These are phyloP conservation scores for Drosophila sp. DNA, from an alignment of 1,140 invertebrate species.

Conservation along the genomic window DNA sequence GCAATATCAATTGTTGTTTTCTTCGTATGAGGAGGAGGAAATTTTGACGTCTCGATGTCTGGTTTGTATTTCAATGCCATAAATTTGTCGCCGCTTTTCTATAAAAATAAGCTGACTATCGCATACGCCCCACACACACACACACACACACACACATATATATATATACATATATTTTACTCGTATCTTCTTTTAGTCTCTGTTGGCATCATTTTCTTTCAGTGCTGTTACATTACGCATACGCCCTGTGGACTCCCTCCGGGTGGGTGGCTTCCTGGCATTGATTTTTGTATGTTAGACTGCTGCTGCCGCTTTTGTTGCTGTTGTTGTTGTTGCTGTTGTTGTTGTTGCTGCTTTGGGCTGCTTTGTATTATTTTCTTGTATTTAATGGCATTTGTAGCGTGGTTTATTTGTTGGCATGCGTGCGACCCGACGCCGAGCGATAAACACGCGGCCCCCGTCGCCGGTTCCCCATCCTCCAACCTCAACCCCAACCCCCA, in stretches of 20 bases:
- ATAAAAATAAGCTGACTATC: constrained; percentile 45
- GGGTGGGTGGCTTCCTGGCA: constrained; percentile 70
- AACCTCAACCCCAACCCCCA: background rate
- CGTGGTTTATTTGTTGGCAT: constrained; percentile 79
- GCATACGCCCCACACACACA: constrained; percentile 1
- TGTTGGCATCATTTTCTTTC: constrained; percentile 34
- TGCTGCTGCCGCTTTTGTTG: constrained; percentile 42
- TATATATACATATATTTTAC: background rate
- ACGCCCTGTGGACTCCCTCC: constrained; percentile 52
- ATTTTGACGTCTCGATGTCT: constrained; percentile 77
- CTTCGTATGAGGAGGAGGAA: constrained; percentile 1
- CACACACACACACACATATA: constrained; percentile 10
- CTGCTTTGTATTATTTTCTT: constrained; percentile 66
- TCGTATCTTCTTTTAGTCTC: constrained; percentile 4
- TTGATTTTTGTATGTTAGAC: constrained; percentile 73
- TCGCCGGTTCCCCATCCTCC: constrained; percentile 31
- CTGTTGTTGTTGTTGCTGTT: constrained; percentile 31
- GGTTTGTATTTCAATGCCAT: constrained; percentile 78
- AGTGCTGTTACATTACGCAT: constrained; percentile 66
- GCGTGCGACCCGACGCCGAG: constrained; percentile 64
- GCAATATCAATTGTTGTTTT: background rate
- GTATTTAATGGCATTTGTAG: constrained; percentile 82
- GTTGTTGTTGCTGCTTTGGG: constrained; percentile 38
- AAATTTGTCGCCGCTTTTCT: constrained; percentile 73
- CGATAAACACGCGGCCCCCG: constrained; percentile 74